Evolutionary conservation across 1,140 invertebrate genomes (phyloP).

Genomic region (Polypedilum vanderplanki): DNA sequence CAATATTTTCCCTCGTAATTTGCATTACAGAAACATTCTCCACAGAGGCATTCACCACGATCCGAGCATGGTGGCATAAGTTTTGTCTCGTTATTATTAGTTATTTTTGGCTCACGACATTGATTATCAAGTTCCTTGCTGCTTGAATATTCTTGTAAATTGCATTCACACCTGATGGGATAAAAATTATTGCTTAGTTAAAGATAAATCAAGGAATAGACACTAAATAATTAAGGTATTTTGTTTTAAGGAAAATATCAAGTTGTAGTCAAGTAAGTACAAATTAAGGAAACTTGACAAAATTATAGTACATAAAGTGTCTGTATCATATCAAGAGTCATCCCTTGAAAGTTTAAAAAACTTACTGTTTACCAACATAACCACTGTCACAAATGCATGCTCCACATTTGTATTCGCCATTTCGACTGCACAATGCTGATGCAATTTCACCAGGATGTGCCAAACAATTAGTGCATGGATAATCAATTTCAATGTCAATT

Average conservation of each 20-base stretch:
- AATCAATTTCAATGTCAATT: conserved; percentile 40
- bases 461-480: conserved; percentile 36
- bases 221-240: too few species aligned
- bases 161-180: conserved; percentile 44
- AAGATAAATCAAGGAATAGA: too few species aligned
- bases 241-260: neutral
- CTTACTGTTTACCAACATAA: conserved; percentile 46
- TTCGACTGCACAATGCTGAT: conserved; percentile 34
- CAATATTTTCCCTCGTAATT: conserved; percentile 47
- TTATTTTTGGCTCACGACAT: conserved; percentile 40
- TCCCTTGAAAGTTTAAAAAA: too few species aligned
- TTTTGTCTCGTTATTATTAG: conserved; percentile 34
- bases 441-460: conserved; percentile 34
- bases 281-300: too few species aligned
- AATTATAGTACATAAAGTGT: too few species aligned
- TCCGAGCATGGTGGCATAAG: conserved; percentile 38
- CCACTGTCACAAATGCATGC: conserved; percentile 51
- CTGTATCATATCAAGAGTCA: too few species aligned
- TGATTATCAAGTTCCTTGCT: conserved; percentile 44
- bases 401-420: conserved; percentile 51
- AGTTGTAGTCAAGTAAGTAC: too few species aligned
- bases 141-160: conserved; percentile 43
- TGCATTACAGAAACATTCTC: conserved; percentile 46
- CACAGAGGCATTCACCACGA: conserved; percentile 49
- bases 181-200: neutral